Conservation (phyloP, 2,888 invertebrate species). For the Xylophagus ater region DNA sequence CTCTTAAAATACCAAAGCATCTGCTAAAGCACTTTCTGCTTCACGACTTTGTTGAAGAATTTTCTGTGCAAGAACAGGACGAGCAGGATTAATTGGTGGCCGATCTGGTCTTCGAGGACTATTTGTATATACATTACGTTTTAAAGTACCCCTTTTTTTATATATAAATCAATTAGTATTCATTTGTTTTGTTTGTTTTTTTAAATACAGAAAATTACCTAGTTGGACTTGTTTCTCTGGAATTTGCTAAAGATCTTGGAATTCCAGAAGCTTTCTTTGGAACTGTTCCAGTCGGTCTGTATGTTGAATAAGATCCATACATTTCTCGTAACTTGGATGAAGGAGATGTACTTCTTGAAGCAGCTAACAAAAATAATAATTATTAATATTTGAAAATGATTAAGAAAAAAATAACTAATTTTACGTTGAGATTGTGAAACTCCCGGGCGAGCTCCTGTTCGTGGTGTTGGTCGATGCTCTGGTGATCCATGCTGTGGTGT, state of each 20-base stretch:
- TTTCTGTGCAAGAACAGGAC: slow-evolving; percentile 61
- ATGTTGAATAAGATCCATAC: slow-evolving; percentile 40
- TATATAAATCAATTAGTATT: not conserved
- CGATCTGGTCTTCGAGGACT: slow-evolving; percentile 40
- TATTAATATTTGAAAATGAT: slow-evolving; percentile 4
- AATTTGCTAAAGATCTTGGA: slow-evolving; percentile 56
- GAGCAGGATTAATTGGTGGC: slow-evolving; percentile 45
- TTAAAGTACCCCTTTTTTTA: slow-evolving; percentile 20
- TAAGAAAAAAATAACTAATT: slow-evolving; percentile 8
- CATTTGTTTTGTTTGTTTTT: not conserved
- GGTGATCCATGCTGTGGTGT: slow-evolving; percentile 39
- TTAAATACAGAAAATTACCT: slow-evolving; percentile 31
- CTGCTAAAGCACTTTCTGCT: slow-evolving; percentile 71
- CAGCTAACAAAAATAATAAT: slow-evolving; percentile 54
- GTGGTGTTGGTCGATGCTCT: slow-evolving; percentile 48
- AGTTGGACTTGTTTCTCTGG: slow-evolving; percentile 55
- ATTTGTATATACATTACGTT: slow-evolving; percentile 18
- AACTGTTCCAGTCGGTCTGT: slow-evolving; percentile 41
- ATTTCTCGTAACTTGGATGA: slow-evolving; percentile 71
- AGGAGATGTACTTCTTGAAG: slow-evolving; percentile 88
- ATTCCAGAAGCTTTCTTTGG: slow-evolving; percentile 60
- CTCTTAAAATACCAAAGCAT: slow-evolving; percentile 45
- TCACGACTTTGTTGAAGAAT: slow-evolving; percentile 79
- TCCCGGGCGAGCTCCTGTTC: slow-evolving; percentile 57
- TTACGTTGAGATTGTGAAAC: slow-evolving; percentile 90